Percentiles rank a stretch among this genome's conserved stretches.
Conservation (phyloP, 2,113 vertebrate genomes). For the Podarcis cretensis region DNA sequence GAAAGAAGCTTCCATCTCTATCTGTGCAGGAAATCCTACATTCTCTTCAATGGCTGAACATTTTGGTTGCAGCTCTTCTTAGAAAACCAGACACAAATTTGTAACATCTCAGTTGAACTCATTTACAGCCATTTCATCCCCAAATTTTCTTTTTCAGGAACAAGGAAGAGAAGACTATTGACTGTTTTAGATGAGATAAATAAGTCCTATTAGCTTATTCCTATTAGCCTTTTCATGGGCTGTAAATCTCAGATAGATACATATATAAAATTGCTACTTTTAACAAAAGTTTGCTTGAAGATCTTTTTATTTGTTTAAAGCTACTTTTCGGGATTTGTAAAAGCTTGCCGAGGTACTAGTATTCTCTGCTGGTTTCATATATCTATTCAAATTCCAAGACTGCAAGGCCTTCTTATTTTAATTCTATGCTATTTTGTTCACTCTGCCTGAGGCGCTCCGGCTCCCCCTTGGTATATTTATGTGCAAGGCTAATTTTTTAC, state of each 20-base stretch:
- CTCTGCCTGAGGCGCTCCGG: not conserved
- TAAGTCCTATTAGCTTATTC: not conserved
- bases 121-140: not conserved
- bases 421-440: not conserved
- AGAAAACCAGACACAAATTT: not conserved
- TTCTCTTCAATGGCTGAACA: not conserved
- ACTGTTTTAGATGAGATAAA: constrained; percentile 9
- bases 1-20: no score
- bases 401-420: not conserved
- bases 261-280: constrained; percentile 1
- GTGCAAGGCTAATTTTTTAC: not conserved
- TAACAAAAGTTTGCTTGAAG: not conserved
- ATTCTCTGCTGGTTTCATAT: not conserved
- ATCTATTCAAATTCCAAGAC: not conserved
- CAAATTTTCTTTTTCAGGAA: not conserved
- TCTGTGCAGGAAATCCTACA: no score
- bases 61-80: not conserved
- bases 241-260: not conserved
- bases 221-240: not conserved
- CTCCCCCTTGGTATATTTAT: not conserved
- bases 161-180: not conserved
- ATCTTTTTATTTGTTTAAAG: not conserved
- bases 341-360: not conserved
- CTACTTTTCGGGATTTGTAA: not conserved
- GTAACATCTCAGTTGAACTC: not conserved